Evolutionary conservation across 2,888 invertebrate genomes (phyloP).

Genomic region (Phaedon cochleariae): DNA sequence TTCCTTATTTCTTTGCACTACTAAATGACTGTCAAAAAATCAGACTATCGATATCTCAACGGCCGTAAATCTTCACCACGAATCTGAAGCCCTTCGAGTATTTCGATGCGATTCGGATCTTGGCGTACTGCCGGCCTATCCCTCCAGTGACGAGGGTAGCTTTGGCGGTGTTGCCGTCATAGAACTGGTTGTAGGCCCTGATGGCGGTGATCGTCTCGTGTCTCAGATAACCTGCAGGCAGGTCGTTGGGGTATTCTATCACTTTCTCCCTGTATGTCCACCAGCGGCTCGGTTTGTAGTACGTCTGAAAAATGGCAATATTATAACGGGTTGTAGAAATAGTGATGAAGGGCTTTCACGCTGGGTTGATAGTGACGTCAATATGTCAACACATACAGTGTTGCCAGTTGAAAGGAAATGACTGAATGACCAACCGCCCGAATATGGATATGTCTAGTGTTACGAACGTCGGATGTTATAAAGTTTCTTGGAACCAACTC

Average conservation of each 20-base stretch:
- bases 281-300: slow-evolving; percentile 51
- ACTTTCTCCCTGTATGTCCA: slow-evolving; percentile 50
- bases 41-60: slow-evolving; percentile 29
- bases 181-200: slow-evolving; percentile 53
- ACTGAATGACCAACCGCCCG: too few relatives aligned
- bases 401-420: too few relatives aligned
- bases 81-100: slow-evolving; percentile 53
- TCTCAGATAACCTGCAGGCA: slow-evolving; percentile 50
- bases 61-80: slow-evolving; percentile 54
- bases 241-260: slow-evolving; percentile 53
- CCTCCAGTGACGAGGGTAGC: slow-evolving; percentile 53
- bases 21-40: too few relatives aligned
- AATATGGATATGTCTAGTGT: too few relatives aligned
- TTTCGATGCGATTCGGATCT: slow-evolving; percentile 49
- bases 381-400: too few relatives aligned
- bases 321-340: too few relatives aligned
- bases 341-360: too few relatives aligned
- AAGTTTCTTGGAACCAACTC: too few relatives aligned
- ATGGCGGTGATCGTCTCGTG: slow-evolving; percentile 55
- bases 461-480: too few relatives aligned
- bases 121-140: slow-evolving; percentile 52
- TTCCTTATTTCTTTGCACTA: neutral
- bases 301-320: slow-evolving; percentile 44
- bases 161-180: slow-evolving; percentile 52
- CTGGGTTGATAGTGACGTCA: too few relatives aligned